Conservation (phyloP, 2,113 vertebrate genomes). For the Amphilophus citrinellus region DNA sequence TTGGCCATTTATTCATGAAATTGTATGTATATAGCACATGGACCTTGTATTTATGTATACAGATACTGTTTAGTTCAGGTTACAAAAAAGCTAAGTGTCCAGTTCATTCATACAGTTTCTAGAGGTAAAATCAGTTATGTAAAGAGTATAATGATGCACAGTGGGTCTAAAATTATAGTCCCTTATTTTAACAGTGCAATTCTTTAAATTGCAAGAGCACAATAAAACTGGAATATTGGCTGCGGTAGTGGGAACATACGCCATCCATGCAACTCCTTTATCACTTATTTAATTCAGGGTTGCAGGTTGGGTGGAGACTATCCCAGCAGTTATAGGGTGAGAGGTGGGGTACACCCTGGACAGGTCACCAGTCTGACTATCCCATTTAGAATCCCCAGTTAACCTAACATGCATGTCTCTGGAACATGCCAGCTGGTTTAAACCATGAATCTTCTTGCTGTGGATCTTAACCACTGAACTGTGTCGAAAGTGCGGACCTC, state of each 20-base stretch:
- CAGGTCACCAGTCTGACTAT: neutral
- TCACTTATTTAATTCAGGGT: neutral
- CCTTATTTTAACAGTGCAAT: neutral
- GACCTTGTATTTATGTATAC: neutral
- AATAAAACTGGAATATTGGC: neutral
- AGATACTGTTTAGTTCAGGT: neutral
- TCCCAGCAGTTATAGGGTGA: neutral
- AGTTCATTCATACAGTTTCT: neutral
- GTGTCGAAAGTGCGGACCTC: no score
- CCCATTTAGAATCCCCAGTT: neutral
- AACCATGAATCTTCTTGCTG: neutral
- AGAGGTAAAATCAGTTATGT: neutral
- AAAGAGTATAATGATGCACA: neutral
- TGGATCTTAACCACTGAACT: neutral
- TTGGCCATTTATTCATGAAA: neutral
- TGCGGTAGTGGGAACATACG: neutral
- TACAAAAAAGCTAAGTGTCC: neutral
- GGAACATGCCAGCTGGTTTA: neutral
- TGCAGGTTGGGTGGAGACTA: neutral
- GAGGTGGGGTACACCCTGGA: neutral
- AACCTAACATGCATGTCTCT: neutral
- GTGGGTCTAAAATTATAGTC: neutral
- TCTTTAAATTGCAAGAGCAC: neutral
- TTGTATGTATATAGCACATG: neutral
- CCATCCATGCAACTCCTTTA: rapidly evolving